Evolutionary conservation across 92 coral and sea anemone species (phyloP), one percentile per base, ranked within the genome.

Genomic region (Isaurus tuberculatus): DNA sequence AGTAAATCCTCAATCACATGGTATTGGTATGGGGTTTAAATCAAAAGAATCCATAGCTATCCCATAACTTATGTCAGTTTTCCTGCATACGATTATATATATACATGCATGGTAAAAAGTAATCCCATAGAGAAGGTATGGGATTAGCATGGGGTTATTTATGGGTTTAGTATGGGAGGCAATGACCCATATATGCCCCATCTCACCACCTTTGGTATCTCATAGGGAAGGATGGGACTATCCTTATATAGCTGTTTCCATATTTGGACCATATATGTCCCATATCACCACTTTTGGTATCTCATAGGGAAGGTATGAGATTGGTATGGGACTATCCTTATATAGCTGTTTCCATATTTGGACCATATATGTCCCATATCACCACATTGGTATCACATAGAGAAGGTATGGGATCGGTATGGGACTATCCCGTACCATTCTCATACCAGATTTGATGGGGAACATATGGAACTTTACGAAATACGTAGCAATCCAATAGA

Each of bases 341-440:
- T 40, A 40, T 40, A 40, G n/a, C 44, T 40, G 9, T 40, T 40
- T 40, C 44, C 44, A 40, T 40, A 40, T 40, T 40, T 40, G 44
- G 44, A 40, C 44, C n/a, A n/a, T n/a, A n/a, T n/a, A n/a, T n/a
- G n/a, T n/a, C n/a, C n/a, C n/a, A n/a, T n/a, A n/a, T n/a, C 44
- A 40, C n/a, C n/a, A n/a, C n/a, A n/a, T n/a, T n/a, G 13, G 66
- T n/a, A n/a, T 60, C 66, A 29, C 66, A 60, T 60, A 60, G 66
- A 60, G 66, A 60, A 60, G 66, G 66, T 60, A n/a, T 60, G 66
- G 66, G 66, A 60, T 60, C 23, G 66, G 66, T 22, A 60, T 60
- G 66, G 48, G 14, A 34, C 49, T n/a, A n/a, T 40, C 43, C 43
- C 63, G 17, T 55, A 68, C 48, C 23, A 68, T 31, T 68, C 42